Evolutionary conservation across 30 jellyfish, hydroid and myxozoan species (phyloP), one percentile per base, ranked within the genome.

Genomic region (Aurelia aurita): DNA sequence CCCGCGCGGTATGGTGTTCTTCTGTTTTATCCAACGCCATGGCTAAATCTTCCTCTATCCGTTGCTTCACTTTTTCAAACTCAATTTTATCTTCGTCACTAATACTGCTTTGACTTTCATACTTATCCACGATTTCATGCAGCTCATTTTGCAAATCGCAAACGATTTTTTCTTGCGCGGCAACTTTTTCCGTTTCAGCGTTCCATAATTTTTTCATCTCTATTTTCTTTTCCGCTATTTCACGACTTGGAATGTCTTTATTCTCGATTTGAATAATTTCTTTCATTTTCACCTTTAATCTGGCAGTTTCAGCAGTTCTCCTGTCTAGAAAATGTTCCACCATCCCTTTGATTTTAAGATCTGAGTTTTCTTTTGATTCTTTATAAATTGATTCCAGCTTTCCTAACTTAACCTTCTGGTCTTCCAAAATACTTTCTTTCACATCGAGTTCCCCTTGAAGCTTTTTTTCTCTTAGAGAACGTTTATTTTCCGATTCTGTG

Each of bases 401-500:
- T 14, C 78, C 66, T 21, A 94, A 83, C 11, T 54, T 67, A 49
- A 65, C 49, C 45, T 85, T 62, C 45, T 94, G 99, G 60, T 77
- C 89, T 12, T 35, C 72, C 3, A 94, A 84, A 63, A 74, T 69
- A 28, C 72, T 54, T 49, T 81, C 95, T 49, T 88, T 94, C 61
- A 86, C 46, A 0, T 44, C 35, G 1, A 94, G 80, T 55, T 91
- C 95, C n/a, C 71, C 90, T 45, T 39, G 35, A 18, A 94, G 90
- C 26, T 83, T 86, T 28, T 69, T 77, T 61, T 84, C 96, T 12
- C 97, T 80, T 4, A 62, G 90, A 8, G 47, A 20, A 1, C 99
- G 94, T 49, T 79, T 77, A 44, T 47, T 79, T 67, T 94, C 99
- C 5, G 99, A 87, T 51, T 94, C 99, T 9, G 80, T 9, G 76